phyloP scores from a whole-genome alignment of 2,888 invertebrate genomes.

The Clanis bilineata region DNA sequence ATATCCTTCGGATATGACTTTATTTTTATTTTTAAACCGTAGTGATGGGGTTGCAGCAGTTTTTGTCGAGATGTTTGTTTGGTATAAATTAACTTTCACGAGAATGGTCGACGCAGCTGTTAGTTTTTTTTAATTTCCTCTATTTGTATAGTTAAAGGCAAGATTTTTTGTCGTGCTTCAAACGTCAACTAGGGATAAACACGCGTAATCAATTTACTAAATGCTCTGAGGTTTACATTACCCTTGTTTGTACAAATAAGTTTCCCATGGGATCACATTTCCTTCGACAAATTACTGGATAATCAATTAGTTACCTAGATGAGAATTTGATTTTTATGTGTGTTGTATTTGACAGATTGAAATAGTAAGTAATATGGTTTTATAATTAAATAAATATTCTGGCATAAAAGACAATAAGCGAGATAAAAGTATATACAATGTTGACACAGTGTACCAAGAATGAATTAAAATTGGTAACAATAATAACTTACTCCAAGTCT shows the following conservation, averaged over 20 bases:
- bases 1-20: conserved; percentile 52
- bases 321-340: background rate
- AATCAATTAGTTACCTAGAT: background rate
- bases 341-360: no score
- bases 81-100: conserved; percentile 48
- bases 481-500: background rate
- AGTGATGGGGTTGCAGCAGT: conserved; percentile 52
- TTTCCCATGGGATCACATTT: background rate
- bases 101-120: conserved; percentile 58
- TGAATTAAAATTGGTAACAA: background rate
- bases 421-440: background rate
- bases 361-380: no score
- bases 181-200: conserved; percentile 9
- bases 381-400: no score
- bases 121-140: conserved; percentile 61
- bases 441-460: background rate
- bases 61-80: conserved; percentile 67
- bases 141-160: conserved; percentile 40
- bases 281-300: background rate
- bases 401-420: background rate
- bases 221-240: background rate
- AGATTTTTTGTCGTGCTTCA: conserved; percentile 22
- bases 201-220: background rate
- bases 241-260: background rate
- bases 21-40: conserved; percentile 52